These are phyloP conservation scores for Chondrosia reniformis DNA, from an alignment of 37 sponge, comb jelly and placozoan genomes.

Conservation along the genomic window DNA sequence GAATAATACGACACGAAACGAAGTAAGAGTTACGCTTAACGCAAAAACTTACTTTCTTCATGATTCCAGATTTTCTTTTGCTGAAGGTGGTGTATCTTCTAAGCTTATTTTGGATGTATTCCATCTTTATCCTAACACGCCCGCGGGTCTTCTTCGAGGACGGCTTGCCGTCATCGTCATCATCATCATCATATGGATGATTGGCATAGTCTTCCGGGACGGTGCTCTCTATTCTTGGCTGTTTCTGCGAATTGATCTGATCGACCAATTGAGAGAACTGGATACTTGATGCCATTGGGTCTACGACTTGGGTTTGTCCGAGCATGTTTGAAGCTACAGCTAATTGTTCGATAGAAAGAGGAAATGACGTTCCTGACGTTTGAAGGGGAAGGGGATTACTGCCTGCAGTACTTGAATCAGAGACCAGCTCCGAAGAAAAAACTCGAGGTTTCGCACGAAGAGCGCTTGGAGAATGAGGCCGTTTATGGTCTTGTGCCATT, in stretches of 20 bases:
- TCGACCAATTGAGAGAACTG: slow-evolving; percentile 15
- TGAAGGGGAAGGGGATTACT: slow-evolving; percentile 15
- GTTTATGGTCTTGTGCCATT: not conserved
- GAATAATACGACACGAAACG: not conserved
- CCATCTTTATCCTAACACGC: slow-evolving; percentile 96
- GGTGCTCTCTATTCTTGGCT: not conserved
- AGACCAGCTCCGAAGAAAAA: slow-evolving; percentile 21
- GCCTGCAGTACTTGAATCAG: slow-evolving; percentile 28
- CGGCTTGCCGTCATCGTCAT: slow-evolving; percentile 35
- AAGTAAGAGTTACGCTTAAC: not conserved
- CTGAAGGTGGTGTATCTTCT: slow-evolving; percentile 98
- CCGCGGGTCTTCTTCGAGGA: slow-evolving; percentile 96
- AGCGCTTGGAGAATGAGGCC: no score
- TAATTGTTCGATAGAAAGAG: slow-evolving; percentile 17
- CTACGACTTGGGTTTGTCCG: slow-evolving; percentile 22
- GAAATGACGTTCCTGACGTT: not conserved
- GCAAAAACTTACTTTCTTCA: slow-evolving; percentile 99
- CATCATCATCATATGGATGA: slow-evolving; percentile 26
- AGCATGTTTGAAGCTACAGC: slow-evolving; percentile 19
- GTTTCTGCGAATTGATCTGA: not conserved
- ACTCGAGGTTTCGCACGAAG: not conserved
- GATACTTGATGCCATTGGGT: not conserved
- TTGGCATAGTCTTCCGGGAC: not conserved
- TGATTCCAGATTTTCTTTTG: slow-evolving; percentile 98
- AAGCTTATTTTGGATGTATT: slow-evolving; percentile 98